phyloP scores from a whole-genome alignment of 2,797 vertebrate genomes.

The Orestias chungarensis region DNA sequence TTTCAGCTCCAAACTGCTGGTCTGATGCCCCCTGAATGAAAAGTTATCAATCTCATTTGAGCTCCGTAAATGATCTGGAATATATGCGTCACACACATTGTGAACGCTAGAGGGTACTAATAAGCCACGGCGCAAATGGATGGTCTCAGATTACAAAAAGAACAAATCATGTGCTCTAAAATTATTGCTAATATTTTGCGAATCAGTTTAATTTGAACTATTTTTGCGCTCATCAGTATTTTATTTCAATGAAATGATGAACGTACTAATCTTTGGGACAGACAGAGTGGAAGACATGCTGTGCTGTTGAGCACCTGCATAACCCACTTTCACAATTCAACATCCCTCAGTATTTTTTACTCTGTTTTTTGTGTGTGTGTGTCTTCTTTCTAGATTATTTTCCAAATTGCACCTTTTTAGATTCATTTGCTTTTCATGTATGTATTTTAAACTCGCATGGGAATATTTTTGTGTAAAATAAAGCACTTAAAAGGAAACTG shows the following conservation, averaged over 20 bases:
- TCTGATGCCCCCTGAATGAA: neutral
- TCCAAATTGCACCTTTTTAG: neutral
- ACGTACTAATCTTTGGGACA: too few relatives aligned
- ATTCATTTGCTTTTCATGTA: neutral
- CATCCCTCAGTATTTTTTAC: too few relatives aligned
- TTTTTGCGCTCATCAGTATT: too few relatives aligned
- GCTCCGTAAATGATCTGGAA: constrained; percentile 6
- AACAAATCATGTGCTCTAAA: neutral
- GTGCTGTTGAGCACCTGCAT: too few relatives aligned
- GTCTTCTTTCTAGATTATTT: too few relatives aligned
- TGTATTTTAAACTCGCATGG: neutral
- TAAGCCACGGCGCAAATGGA: constrained; percentile 5
- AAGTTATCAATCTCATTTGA: too few relatives aligned
- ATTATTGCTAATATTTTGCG: neutral
- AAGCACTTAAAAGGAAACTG: neutral
- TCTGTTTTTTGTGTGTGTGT: too few relatives aligned
- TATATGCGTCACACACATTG: constrained; percentile 8
- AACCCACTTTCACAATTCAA: too few relatives aligned
- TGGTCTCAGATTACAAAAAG: neutral
- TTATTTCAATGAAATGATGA: too few relatives aligned
- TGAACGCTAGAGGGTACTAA: constrained; percentile 66
- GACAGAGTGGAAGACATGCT: too few relatives aligned
- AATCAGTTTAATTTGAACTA: too few relatives aligned
- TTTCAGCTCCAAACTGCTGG: neutral
- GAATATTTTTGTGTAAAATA: neutral